Evolutionary conservation across 2,113 vertebrate genomes (phyloP).

Genomic region (Catharus fuscescens): DNA sequence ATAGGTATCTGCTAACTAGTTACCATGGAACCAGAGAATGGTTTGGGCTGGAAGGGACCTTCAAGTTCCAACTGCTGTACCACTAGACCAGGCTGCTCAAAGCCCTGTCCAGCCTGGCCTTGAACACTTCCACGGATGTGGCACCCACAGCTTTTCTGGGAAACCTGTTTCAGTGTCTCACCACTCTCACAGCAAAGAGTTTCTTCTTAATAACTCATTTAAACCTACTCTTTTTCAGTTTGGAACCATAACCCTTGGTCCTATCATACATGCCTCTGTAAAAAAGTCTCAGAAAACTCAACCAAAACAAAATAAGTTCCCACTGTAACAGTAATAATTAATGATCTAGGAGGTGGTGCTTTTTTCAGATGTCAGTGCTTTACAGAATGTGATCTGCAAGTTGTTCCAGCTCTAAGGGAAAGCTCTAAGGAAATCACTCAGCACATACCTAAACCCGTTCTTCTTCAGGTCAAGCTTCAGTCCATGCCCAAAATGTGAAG

Average conservation of each 20-base stretch:
- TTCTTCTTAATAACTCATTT: not conserved
- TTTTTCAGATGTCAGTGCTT: not conserved
- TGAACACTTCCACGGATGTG: not conserved
- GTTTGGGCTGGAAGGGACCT: not conserved
- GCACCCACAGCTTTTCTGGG: not conserved
- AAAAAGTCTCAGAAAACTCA: not conserved
- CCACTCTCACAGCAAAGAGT: not conserved
- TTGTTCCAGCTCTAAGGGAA: not conserved
- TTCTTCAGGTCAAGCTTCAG: not conserved
- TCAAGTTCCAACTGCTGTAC: not conserved
- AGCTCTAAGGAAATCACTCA: not conserved
- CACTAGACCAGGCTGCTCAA: not conserved
- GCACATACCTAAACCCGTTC: not conserved
- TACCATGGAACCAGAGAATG: not conserved
- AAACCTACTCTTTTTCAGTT: not conserved
- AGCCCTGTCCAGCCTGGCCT: not conserved
- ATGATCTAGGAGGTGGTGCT: not conserved
- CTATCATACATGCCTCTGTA: not conserved
- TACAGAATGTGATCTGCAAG: not conserved
- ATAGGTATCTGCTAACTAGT: not conserved
- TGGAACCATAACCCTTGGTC: not conserved
- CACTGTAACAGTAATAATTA: not conserved
- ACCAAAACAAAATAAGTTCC: not conserved
- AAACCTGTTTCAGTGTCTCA: not conserved
- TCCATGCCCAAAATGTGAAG: not conserved